Conservation (phyloP, 1,140 invertebrate species). For the Lepidurus apus region DNA sequence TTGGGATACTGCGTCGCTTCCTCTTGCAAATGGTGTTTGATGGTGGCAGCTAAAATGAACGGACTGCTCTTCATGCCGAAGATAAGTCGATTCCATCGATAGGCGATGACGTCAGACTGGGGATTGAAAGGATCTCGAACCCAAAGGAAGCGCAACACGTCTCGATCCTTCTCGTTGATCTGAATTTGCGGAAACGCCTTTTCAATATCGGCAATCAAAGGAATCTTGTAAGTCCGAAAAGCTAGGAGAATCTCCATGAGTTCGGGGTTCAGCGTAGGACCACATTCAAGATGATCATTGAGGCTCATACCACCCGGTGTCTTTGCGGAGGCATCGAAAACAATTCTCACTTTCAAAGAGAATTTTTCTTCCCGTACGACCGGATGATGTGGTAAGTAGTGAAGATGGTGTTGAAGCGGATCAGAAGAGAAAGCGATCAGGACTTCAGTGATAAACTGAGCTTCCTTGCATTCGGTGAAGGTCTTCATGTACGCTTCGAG, state of each 20-base stretch:
- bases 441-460: conserved; percentile 9
- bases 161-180: background rate
- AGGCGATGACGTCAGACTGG: background rate
- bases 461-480: background rate
- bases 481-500: background rate
- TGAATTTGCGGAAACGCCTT: background rate
- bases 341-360: background rate
- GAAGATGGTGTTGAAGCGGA: background rate
- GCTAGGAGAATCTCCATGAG: background rate
- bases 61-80: background rate
- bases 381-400: background rate
- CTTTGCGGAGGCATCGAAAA: background rate
- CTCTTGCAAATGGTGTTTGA: background rate
- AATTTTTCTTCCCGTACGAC: background rate
- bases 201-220: background rate
- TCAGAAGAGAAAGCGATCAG: no score
- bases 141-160: background rate
- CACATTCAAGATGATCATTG: background rate
- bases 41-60: background rate
- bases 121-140: background rate
- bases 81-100: background rate
- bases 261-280: background rate
- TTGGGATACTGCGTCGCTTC: background rate
- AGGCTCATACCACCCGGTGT: background rate
- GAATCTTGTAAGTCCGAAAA: background rate